Base-by-base conservation (phyloP, 1,140 invertebrate genomes). In the Alviniconcha marisindica region DNA sequence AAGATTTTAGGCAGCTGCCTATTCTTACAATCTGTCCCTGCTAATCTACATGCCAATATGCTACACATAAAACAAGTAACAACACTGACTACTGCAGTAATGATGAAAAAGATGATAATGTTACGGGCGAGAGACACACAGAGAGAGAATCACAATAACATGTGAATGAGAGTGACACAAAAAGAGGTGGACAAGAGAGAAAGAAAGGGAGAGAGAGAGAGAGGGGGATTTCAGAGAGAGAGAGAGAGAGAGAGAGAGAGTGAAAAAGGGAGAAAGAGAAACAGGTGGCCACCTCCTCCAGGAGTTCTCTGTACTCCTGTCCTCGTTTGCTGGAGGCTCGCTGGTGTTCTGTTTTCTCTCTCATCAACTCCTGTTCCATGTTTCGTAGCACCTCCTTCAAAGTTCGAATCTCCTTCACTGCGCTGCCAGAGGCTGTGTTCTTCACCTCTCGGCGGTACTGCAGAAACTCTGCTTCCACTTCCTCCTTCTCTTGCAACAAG, bases 291-390 rank as follows among this genome's bases (percentile, higher is more conserved):
- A 93, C 92, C 90, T 93, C 92, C 31, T 91, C 88, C 12, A 91
- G 69, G 24, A 93, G 77, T 76, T 91, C 88, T 69, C 91, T 88
- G 56, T 92, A 91, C 83, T 93, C 91, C 66, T 92, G 89, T 54
- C 89, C 85, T 36, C 89, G 86, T 83, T 92, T 92, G 60, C 83
- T 89, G 15, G 87, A 83, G 14, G 87, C 84, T 48, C 91, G 83
- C 77, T 93, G 92, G 78, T 92, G 88, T 66, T 89, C 85, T 12
- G 89, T 90, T 84, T 92, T 92, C 84, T 93, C 91, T 79, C 92
- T 91, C 89, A 92, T 88, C 56, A 93, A 56, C 56, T 93, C 92
- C 78, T 92, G 90, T 81, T 93, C 92, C 51, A 93, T 83, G 76
- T 90, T 91, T 66, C 90, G 87, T 4, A 91, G 88, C 73, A 92